A percentile compares a stretch with the other conserved stretches of the same genome.
Conservation (phyloP, 2,113 vertebrate genomes). For the Mola mola region DNA sequence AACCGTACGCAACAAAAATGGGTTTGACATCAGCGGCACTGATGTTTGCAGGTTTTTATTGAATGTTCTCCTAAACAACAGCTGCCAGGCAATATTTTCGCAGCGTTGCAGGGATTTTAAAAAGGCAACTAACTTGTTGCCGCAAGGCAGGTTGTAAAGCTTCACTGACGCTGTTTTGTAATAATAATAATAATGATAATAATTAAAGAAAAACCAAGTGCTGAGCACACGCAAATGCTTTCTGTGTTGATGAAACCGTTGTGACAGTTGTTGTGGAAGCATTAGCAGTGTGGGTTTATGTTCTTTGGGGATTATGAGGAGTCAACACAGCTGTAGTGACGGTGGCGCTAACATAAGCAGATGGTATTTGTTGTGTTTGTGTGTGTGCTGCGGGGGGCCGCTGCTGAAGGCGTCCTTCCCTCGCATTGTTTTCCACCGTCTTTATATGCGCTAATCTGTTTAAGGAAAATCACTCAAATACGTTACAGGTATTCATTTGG, state of each 20-base stretch:
- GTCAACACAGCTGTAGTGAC: conserved; percentile 69
- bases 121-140: conserved; percentile 21
- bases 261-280: conserved; percentile 49
- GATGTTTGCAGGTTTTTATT: neutral
- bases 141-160: conserved; percentile 2
- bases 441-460: no score
- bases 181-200: neutral
- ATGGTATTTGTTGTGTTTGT: conserved; percentile 65
- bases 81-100: neutral
- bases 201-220: conserved; percentile 2
- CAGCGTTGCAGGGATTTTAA: neutral
- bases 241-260: conserved; percentile 54
- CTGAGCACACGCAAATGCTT: conserved; percentile 24
- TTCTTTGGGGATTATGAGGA: conserved; percentile 63
- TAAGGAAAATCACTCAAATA: neutral
- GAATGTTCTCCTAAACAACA: neutral
- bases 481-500: neutral
- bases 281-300: conserved; percentile 40
- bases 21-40: neutral
- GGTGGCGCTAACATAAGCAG: conserved; percentile 65
- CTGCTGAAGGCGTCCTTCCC: conserved; percentile 18
- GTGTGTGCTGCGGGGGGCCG: neutral
- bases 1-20: neutral
- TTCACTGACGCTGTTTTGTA: conserved; percentile 8
- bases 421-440: conserved; percentile 11